A percentile compares a stretch with the other conserved stretches of the same genome.
Conservation (phyloP, 2,113 vertebrate species). For the Anarrhichthys ocellatus region DNA sequence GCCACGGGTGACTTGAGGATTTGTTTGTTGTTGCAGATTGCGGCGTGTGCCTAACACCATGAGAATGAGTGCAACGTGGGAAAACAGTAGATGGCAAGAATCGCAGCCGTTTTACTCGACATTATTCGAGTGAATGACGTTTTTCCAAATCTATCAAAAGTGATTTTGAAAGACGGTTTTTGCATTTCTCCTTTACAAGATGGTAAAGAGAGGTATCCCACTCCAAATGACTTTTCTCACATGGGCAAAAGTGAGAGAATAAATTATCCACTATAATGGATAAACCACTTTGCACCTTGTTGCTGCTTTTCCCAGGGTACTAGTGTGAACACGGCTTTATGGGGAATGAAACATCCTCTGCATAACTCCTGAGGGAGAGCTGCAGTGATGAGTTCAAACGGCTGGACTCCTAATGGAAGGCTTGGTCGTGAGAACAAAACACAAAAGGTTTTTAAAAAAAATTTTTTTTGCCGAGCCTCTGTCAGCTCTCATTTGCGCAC, state of each 20-base stretch:
- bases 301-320: conserved; percentile 59
- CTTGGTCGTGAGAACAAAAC: conserved; percentile 46
- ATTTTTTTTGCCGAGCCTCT: background rate
- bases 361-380: conserved; percentile 47
- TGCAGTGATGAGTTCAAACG: conserved; percentile 72
- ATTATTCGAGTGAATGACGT: background rate
- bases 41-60: background rate
- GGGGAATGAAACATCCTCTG: conserved; percentile 60
- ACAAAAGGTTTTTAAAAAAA: conserved; percentile 17
- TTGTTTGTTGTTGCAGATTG: background rate
- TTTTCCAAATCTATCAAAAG: conserved; percentile 24
- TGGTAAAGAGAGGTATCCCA: conserved; percentile 15
- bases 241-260: conserved; percentile 54
- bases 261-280: conserved; percentile 65
- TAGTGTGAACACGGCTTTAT: conserved; percentile 67
- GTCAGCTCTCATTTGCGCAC: conserved; percentile 50
- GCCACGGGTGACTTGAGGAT: conserved; percentile 13
- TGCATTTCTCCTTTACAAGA: conserved; percentile 10
- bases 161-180: conserved; percentile 8
- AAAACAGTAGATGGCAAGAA: background rate
- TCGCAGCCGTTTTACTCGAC: background rate
- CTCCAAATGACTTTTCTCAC: conserved; percentile 62
- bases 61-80: background rate
- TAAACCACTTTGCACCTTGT: conserved; percentile 80
- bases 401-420: conserved; percentile 67